Base-by-base conservation (phyloP, 2,888 invertebrate species). In the Drosophila testacea region DNA sequence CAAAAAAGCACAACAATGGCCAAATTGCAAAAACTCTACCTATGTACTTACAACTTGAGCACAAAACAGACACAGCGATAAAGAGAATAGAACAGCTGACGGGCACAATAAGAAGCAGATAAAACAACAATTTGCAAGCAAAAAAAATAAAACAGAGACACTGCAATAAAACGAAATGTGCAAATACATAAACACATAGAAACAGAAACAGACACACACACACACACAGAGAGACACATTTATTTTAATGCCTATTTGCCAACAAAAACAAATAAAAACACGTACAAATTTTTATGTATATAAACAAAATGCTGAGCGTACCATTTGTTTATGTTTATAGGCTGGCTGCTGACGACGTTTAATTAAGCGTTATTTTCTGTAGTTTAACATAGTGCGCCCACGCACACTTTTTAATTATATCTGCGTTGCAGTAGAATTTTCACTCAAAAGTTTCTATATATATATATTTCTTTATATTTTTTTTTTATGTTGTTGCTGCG, bases 281-380 rank as follows among this genome's bases (percentile, higher is more conserved):
- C 22, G 22, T 22, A 22, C 22, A 22, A 22, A 22, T 22, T 22
- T 22, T 22, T 22, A 22, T 22, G 22, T 51, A 27, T 48, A 41
- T 44, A 54, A 73, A 22, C 34, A 57, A 48, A 61, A 38, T 22
- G 50, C 41, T 36, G 6, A 44, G 48, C 70, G 46, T 83, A 83
- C 83, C 83, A 83, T 83, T 83, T 88, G 83, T 86, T 83, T 86
- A 80, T 77, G 74, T 83, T 86, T 77, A 28, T n/a, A 48, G 13
- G 13, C 61, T 52, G 41, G n/a, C 61, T 52, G 44, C 36, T 22
- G 32, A 59, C 27, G 54, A 59, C 27, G 54, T 61, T 69, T 61
- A 44, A 9, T 78, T 51, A 22, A n/a, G 27, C 11, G 28, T 41
- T 55, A 7, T 41, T 64, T 46, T 39, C 36, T 30, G 10, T 13